phyloP scores from a whole-genome alignment of 53 echinoderm and acorn worm genomes.

The Henricia sp. region DNA sequence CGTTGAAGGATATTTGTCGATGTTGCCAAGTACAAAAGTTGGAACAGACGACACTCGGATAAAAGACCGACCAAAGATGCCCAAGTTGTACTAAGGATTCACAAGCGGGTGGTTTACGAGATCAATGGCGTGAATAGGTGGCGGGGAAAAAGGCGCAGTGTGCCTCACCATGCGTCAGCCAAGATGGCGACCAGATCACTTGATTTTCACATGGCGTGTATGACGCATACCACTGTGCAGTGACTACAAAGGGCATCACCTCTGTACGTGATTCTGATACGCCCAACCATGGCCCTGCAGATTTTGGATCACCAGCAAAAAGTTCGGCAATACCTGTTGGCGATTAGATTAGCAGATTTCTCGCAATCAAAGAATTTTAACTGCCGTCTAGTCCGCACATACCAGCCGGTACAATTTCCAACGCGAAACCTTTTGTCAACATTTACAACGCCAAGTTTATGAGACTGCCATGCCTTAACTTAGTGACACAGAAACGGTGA shows the following conservation, averaged over 20 bases:
- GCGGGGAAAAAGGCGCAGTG: conserved; percentile 22
- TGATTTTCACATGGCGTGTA: conserved; percentile 45
- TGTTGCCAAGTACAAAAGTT: too few relatives aligned
- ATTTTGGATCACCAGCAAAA: neutral
- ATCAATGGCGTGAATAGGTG: too few relatives aligned
- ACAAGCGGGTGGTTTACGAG: too few relatives aligned
- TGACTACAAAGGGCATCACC: conserved; percentile 41
- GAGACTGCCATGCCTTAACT: neutral
- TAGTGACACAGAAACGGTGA: too few relatives aligned
- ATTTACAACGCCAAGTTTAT: neutral
- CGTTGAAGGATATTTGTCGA: too few relatives aligned
- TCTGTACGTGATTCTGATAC: neutral
- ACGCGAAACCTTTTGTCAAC: conserved; percentile 7
- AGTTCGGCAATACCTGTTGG: conserved; percentile 8
- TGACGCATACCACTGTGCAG: conserved; percentile 25
- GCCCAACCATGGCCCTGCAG: neutral
- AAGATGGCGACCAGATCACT: conserved; percentile 45
- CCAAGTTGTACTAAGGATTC: too few relatives aligned
- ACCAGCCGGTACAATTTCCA: conserved; percentile 8
- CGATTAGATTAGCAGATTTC: conserved; percentile 21
- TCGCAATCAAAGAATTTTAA: neutral
- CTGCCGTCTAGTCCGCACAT: neutral
- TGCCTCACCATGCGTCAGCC: conserved; percentile 57
- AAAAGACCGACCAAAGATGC: too few relatives aligned
- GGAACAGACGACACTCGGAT: too few relatives aligned